A percentile compares a stretch with the other conserved stretches of the same genome.
phyloP scores from a whole-genome alignment of 2,797 vertebrate genomes.

The Sphenodon punctatus region DNA sequence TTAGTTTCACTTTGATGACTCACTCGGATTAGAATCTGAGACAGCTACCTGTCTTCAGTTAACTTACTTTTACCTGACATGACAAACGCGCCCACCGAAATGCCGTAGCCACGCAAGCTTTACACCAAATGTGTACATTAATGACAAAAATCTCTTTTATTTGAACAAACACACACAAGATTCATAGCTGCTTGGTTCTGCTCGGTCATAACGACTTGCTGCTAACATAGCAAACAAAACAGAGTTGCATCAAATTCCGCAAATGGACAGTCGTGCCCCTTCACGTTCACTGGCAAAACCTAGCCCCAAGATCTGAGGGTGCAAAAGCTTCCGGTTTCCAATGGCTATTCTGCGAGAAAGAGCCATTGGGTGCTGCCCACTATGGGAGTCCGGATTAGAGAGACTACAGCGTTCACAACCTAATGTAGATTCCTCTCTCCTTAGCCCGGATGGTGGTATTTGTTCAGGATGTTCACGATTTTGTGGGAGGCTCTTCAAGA shows the following conservation, averaged over 20 bases:
- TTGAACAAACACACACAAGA: no score
- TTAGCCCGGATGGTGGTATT: constrained; percentile 18
- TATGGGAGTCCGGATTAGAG: no score
- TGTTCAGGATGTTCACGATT: not conserved
- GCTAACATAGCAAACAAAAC: not conserved
- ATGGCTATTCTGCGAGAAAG: no score
- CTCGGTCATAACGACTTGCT: not conserved
- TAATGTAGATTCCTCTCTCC: constrained; percentile 47
- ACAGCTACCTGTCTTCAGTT: no score
- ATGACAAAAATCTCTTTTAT: no score
- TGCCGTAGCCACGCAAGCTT: no score
- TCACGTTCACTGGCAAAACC: fast-evolving
- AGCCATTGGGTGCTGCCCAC: no score
- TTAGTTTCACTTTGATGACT: not conserved
- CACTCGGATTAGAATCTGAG: no score
- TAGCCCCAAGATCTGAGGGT: fast-evolving
- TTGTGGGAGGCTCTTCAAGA: not conserved
- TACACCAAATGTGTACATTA: no score
- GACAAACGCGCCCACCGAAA: no score
- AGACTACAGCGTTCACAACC: not conserved
- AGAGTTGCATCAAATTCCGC: not conserved
- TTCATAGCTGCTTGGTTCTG: not conserved
- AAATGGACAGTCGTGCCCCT: not conserved
- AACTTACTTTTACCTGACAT: not conserved
- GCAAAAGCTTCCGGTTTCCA: no score